Conservation (phyloP, 2,888 invertebrate species). For the Nesidiocoris tenuis region DNA sequence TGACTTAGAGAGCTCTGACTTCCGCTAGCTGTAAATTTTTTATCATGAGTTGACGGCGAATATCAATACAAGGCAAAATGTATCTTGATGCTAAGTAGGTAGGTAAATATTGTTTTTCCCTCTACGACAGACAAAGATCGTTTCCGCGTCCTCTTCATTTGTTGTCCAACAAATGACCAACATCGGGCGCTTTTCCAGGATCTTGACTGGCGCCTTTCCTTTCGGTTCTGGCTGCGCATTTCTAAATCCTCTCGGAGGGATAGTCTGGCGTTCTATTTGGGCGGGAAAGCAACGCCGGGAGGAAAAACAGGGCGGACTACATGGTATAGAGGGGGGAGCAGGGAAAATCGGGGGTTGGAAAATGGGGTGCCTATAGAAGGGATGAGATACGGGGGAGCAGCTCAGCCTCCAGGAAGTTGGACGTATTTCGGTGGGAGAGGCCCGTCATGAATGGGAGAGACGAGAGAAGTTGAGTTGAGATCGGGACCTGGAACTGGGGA, state of each 20-base stretch:
- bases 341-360: background rate
- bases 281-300: background rate
- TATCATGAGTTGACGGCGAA: too few species aligned
- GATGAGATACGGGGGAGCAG: too few species aligned
- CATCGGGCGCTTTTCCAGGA: too few species aligned
- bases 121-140: too few species aligned
- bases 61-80: too few species aligned
- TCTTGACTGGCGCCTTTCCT: too few species aligned
- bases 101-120: too few species aligned
- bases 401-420: conserved; percentile 9
- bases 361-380: background rate
- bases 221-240: background rate
- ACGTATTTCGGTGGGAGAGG: background rate
- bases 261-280: conserved; percentile 1
- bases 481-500: background rate
- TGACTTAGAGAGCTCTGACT: too few species aligned
- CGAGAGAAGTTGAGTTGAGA: background rate
- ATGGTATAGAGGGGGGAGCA: background rate
- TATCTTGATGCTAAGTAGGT: too few species aligned
- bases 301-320: background rate
- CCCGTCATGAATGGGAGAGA: conserved; percentile 9
- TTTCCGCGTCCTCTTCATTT: too few species aligned
- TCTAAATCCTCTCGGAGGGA: background rate
- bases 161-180: too few species aligned
- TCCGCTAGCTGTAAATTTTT: too few species aligned